These are phyloP conservation scores for Pherbina coryleti DNA, from an alignment of 2,888 invertebrate species.

Conservation along the genomic window DNA sequence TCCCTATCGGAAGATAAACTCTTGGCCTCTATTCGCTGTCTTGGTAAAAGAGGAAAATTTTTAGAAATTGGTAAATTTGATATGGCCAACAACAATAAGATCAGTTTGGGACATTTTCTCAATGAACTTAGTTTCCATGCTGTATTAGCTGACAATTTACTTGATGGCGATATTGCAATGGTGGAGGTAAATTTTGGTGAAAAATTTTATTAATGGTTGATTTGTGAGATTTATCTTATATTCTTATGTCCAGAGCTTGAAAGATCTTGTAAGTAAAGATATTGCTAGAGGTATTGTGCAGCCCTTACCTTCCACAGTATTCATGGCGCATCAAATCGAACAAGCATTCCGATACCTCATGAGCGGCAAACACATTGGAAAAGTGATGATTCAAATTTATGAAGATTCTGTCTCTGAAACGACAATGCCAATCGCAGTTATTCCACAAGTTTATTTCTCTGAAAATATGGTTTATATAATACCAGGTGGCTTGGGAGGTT, in stretches of 20 bases:
- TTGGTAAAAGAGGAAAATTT: conserved; percentile 76
- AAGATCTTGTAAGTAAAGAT: conserved; percentile 74
- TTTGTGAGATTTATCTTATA: no score
- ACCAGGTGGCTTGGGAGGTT: conserved; percentile 89
- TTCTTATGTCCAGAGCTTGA: conserved; percentile 65
- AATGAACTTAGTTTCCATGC: conserved; percentile 81
- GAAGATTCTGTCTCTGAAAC: conserved; percentile 52
- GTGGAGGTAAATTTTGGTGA: conserved; percentile 50
- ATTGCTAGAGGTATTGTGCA: conserved; percentile 76
- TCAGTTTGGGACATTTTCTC: conserved; percentile 76
- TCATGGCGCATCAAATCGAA: conserved; percentile 77
- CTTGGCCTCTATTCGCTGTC: conserved; percentile 74
- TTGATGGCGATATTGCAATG: conserved; percentile 70
- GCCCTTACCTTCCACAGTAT: conserved; percentile 78
- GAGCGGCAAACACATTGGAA: conserved; percentile 85
- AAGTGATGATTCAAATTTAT: conserved; percentile 72
- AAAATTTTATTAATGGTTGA: no score
- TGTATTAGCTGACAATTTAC: conserved; percentile 78
- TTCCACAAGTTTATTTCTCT: conserved; percentile 63
- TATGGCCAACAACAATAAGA: conserved; percentile 74
- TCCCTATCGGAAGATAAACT: conserved; percentile 91
- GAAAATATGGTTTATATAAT: conserved; percentile 72
- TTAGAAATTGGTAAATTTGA: conserved; percentile 88
- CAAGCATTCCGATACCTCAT: conserved; percentile 78
- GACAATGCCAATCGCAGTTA: conserved; percentile 61